Evolutionary conservation across 2,113 vertebrate species (phyloP), one percentile per base, ranked within the genome.

Genomic region (Reinhardtius hippoglossoides): DNA sequence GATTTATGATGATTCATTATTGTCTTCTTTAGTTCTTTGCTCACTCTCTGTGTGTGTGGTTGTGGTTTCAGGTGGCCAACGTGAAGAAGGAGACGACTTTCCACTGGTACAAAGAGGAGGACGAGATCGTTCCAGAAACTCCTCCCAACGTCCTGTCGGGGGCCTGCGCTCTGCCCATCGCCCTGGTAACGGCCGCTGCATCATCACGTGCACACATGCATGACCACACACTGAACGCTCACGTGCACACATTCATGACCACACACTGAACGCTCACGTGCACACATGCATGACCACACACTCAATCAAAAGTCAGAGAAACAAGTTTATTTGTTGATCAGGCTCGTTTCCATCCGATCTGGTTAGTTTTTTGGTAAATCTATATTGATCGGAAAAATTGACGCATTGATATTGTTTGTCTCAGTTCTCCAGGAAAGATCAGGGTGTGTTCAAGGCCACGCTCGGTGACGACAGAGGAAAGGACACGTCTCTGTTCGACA

Each of bases 381-480:
- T 0, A 37, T 31, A 7, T 31, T 31, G 35, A 37, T 37, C 35
- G 1, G 31, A 2, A 2, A 37, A 9, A 37, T 2, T 56, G 54
- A 18, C 52, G 2, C 9, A 23, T 44, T 44, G 0, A 1, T 18
- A 5, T 48, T 48, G 15, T 20, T 44, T 56, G 13, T 37, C 54
- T 14, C 57, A 99, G 97, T 83, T 98, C 84, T 97, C 97, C 71
- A 97, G 96, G 72, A 98, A 98, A 86, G 95, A 98, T 83, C 96
- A 97, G 20, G 98, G 96, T 1, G 88, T 96, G 66, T 99, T 95
- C 87, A 99, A 98, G 91, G 96, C 97, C 0, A 95, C 95, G 3
- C 67, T 99, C 23, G 89, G 96, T 21, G 97, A 99, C 56, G 96
- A 97, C 58, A 94, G 96, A 95, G 97, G 98, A 71, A 97, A 99